These are phyloP conservation scores for Margaritifera margaritifera DNA, from an alignment of 2,888 invertebrate genomes.

Conservation along the genomic window DNA sequence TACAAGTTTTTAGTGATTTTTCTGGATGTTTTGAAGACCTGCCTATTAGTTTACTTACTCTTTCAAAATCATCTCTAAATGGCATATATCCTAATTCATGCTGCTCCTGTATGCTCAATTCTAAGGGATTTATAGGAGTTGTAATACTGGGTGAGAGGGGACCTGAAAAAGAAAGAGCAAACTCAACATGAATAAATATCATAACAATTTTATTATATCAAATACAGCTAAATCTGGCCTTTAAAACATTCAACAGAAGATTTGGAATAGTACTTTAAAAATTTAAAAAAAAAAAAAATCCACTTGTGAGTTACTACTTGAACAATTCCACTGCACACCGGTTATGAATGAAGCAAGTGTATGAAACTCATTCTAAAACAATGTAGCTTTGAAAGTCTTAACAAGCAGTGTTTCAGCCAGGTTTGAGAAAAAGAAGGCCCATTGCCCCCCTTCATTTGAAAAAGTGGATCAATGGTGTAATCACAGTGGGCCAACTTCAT, in stretches of 20 bases:
- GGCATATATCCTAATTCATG: constrained; percentile 94
- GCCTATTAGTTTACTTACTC: constrained; percentile 76
- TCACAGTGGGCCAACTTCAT: too few species aligned
- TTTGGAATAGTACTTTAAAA: background rate
- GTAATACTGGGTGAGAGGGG: constrained; percentile 78
- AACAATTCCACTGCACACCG: too few species aligned
- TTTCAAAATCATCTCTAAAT: constrained; percentile 95
- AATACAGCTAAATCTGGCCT: too few species aligned
- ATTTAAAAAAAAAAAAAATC: background rate
- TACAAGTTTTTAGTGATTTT: too few species aligned
- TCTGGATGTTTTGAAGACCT: background rate
- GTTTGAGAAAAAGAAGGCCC: too few species aligned
- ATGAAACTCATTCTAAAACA: too few species aligned
- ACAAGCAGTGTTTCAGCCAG: too few species aligned
- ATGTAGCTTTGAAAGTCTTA: too few species aligned
- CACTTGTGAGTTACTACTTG: background rate
- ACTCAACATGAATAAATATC: background rate
- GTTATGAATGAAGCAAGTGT: too few species aligned
- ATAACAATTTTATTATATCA: background rate
- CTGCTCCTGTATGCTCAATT: constrained; percentile 88
- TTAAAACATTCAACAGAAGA: background rate
- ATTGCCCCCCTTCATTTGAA: too few species aligned
- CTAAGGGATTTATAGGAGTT: constrained; percentile 83
- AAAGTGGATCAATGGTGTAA: too few species aligned
- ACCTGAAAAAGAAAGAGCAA: constrained; percentile 41